Base-by-base conservation (phyloP, 2,113 vertebrate genomes). In the Thunnus thynnus region DNA sequence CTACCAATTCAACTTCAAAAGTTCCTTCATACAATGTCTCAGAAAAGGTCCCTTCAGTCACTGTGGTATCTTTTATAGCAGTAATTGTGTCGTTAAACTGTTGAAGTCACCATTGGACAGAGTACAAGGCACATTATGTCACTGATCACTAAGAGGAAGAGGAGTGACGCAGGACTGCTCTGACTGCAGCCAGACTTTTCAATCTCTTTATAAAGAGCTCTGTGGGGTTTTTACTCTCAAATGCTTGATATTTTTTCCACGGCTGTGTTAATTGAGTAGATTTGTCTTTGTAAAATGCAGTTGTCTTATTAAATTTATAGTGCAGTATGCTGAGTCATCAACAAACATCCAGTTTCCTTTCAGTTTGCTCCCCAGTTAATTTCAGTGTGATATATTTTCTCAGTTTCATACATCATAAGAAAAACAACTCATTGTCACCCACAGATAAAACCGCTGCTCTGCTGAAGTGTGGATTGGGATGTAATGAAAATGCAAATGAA, bases 71-170 rank as follows among this genome's bases (percentile, higher is more conserved):
- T 85, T 92, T 91, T 57, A 84, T 78, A 69, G 72, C 54, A 69
- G 70, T 76, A 72, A 75, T 70, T 85, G 76, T 78, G 70, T 71
- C 41, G 70, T 83, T 83, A 81, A 88, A 76, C 18, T 27, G 54
- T 77, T 92, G 86, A 92, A 79, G 76, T 94, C 86, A 92, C 58
- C 13, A 0, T 67, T 93, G 90, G 90, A 86, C 64, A 11, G 60
- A 82, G 67, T 36, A 57, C 80, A 68, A 81, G 72, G 61, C 50
- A 5, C 72, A 71, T 82, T 67, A 75, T 80, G 78, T 74, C 16
- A 79, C 54, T 76, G 86, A 92, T 91, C 68, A 66, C 78, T 68
- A 9, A 8, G 58, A 80, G 76, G 79, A 66, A 52, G 51, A 62
- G 5, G 36, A 75, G 66, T 83, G 86, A 84, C 18, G 69, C 77